Percentiles rank a stretch among this genome's conserved stretches.
These are phyloP conservation scores for Eristalis arbustorum DNA, from an alignment of 2,888 invertebrate genomes.

Conservation along the genomic window DNA sequence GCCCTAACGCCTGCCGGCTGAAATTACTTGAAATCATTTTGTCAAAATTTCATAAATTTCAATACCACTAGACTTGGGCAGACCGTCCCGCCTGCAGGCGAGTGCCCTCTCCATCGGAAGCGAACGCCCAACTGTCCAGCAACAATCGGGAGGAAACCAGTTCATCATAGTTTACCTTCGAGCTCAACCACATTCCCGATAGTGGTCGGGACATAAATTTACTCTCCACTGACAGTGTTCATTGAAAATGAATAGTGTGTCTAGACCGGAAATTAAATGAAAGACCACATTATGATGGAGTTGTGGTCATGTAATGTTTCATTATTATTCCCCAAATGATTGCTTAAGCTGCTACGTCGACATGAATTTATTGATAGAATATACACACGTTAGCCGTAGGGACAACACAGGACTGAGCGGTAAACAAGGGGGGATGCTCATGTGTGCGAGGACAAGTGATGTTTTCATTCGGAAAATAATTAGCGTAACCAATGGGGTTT, in stretches of 20 bases:
- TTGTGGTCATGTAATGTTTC: conserved; percentile 21
- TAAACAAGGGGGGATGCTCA: neutral
- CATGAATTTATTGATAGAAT: conserved; percentile 37
- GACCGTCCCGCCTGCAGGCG: neutral
- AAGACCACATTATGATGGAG: conserved; percentile 43
- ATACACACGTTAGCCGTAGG: neutral
- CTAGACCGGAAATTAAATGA: conserved; percentile 62
- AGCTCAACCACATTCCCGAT: neutral
- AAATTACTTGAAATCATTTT: neutral
- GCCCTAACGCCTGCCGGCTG: neutral
- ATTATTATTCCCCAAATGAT: conserved; percentile 42
- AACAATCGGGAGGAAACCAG: neutral
- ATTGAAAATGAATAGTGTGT: conserved; percentile 38
- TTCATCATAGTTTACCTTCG: conserved; percentile 1
- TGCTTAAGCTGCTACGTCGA: conserved; percentile 28
- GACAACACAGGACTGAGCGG: neutral
- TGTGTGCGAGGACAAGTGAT: neutral
- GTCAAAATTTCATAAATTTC: neutral
- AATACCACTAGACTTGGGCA: neutral
- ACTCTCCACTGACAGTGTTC: conserved; percentile 42
- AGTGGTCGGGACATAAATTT: conserved; percentile 40
- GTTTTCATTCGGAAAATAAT: conserved; percentile 19
- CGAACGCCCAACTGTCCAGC: neutral
- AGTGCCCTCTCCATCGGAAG: neutral
- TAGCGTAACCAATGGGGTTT: conserved; percentile 19